Conservation (phyloP, 2,888 invertebrate species). For the Leptinotarsa haldemani region DNA sequence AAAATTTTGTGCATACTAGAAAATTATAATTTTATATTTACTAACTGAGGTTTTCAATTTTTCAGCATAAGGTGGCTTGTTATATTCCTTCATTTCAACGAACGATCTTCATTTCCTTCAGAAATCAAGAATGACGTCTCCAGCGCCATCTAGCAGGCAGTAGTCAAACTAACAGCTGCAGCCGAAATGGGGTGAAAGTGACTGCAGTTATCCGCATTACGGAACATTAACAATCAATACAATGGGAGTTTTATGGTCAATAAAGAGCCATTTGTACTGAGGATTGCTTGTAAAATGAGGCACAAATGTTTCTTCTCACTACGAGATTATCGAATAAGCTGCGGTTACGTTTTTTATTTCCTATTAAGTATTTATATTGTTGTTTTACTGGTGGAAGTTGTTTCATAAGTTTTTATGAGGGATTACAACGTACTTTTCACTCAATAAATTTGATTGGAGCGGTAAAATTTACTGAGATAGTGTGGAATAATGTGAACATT, state of each 20-base stretch:
- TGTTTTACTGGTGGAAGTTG: conserved; percentile 4
- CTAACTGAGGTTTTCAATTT: too few relatives aligned
- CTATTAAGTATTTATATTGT: conserved; percentile 42
- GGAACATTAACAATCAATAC: conserved; percentile 65
- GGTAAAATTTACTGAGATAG: background rate
- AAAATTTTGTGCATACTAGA: too few relatives aligned
- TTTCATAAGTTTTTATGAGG: conserved; percentile 6
- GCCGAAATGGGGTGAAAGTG: conserved; percentile 32
- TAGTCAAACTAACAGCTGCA: conserved; percentile 37
- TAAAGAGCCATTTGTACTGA: conserved; percentile 64
- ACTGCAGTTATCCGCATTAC: conserved; percentile 47
- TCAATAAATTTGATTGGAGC: conserved; percentile 4
- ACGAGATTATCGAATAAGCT: conserved; percentile 59
- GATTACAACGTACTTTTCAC: conserved; percentile 3
- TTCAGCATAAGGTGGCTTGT: too few relatives aligned
- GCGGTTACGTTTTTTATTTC: conserved; percentile 58
- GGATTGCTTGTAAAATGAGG: conserved; percentile 64
- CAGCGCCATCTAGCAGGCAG: conserved; percentile 40
- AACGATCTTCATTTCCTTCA: background rate
- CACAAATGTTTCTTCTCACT: conserved; percentile 62
- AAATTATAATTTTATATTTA: too few relatives aligned
- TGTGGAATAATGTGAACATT: background rate
- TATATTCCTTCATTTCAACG: too few relatives aligned
- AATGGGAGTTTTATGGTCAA: conserved; percentile 67
- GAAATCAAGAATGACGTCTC: conserved; percentile 19